Evolutionary conservation across 1,140 invertebrate species (phyloP).

Genomic region (Procambarus clarkii): DNA sequence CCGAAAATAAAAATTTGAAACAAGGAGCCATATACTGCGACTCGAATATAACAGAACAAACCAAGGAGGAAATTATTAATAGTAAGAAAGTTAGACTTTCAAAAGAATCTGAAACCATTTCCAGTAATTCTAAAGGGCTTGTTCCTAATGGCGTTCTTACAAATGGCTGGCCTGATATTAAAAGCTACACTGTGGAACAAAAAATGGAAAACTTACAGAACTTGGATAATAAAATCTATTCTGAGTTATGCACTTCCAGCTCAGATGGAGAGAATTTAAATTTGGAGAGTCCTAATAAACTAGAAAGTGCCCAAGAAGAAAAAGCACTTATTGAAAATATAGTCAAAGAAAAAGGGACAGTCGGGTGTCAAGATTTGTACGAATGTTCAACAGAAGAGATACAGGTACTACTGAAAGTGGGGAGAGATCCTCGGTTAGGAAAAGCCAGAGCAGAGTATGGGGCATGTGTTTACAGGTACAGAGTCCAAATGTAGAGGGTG

Average conservation of each 20-base stretch:
- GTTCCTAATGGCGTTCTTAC: not conserved
- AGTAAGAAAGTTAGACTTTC: not conserved
- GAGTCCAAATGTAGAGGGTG: slow-evolving; percentile 52
- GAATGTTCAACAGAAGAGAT: slow-evolving; percentile 57
- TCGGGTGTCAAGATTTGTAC: slow-evolving; percentile 52
- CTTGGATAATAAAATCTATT: not conserved
- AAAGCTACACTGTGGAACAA: not conserved
- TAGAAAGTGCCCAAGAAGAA: slow-evolving; percentile 14
- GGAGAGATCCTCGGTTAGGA: slow-evolving; percentile 19
- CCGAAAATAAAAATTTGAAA: not conserved
- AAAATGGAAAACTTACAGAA: not conserved
- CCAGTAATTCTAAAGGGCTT: not conserved
- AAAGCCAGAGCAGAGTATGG: slow-evolving; percentile 41
- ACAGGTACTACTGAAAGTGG: not conserved
- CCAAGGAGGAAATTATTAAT: not conserved
- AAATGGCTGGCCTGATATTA: slow-evolving; percentile 4
- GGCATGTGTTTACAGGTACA: slow-evolving; percentile 60
- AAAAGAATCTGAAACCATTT: not conserved
- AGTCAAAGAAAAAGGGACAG: slow-evolving; percentile 48
- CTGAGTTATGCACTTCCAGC: not conserved
- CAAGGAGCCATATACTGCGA: not conserved
- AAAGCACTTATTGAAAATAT: slow-evolving; percentile 32
- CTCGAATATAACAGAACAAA: not conserved
- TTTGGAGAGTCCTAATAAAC: not conserved
- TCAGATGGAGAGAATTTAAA: not conserved